Conservation (phyloP, 2,888 invertebrate genomes). For the Mythimna impura region DNA sequence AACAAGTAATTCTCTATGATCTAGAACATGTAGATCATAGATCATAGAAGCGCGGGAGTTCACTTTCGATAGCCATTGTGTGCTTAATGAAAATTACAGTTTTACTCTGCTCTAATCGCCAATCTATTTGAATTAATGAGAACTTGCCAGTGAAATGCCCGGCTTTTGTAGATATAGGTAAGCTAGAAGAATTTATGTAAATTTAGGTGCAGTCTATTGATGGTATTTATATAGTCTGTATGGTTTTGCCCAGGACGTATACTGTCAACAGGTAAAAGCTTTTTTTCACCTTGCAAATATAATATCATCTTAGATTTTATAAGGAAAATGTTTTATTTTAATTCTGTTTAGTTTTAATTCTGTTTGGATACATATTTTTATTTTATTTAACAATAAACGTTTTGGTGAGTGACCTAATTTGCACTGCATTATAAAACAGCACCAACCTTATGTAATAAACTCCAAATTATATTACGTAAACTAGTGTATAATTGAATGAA, state of each 20-base stretch:
- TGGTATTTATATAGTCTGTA: neutral
- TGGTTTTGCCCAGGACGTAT: conserved; percentile 9
- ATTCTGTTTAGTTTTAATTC: neutral
- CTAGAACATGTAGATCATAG: conserved; percentile 53
- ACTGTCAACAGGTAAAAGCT: conserved; percentile 2
- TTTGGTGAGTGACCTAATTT: conserved; percentile 18
- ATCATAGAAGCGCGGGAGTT: conserved; percentile 65
- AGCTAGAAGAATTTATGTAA: conserved; percentile 32
- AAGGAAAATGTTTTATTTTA: neutral
- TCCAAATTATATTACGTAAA: conserved; percentile 50
- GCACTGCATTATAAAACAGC: conserved; percentile 16
- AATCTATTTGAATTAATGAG: conserved; percentile 66
- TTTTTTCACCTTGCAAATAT: conserved; percentile 29
- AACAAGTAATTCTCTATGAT: conserved; percentile 53
- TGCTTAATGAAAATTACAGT: conserved; percentile 65
- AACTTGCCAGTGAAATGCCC: conserved; percentile 68
- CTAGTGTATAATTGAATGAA: conserved; percentile 33
- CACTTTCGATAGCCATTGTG: conserved; percentile 74
- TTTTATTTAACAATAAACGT: neutral
- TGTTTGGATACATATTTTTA: neutral
- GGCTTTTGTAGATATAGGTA: conserved; percentile 52
- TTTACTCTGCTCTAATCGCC: conserved; percentile 61
- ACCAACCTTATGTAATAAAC: conserved; percentile 37
- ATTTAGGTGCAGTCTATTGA: neutral
- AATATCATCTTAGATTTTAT: neutral